Percentiles rank a stretch among this genome's conserved stretches.
Evolutionary conservation across 2,888 invertebrate genomes (phyloP).

Genomic region (Acanthacorydalis orientalis): DNA sequence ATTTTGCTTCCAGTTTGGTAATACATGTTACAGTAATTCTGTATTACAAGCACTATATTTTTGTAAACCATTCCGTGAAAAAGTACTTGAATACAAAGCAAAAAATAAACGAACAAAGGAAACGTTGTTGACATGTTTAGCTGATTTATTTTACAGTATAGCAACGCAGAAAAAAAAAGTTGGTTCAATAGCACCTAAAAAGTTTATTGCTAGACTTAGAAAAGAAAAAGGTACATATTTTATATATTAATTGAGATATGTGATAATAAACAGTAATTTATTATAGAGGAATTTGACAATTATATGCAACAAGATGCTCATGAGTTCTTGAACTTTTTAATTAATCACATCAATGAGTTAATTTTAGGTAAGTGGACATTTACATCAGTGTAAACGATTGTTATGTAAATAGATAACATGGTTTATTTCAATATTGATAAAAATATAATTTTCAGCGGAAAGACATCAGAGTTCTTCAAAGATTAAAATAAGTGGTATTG

Average conservation of each 20-base stretch:
- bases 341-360: slow-evolving; percentile 97
- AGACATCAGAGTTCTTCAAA: slow-evolving; percentile 53
- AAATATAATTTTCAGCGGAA: slow-evolving; percentile 38
- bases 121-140: slow-evolving; percentile 91
- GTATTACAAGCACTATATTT: slow-evolving; percentile 98
- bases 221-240: slow-evolving; percentile 78
- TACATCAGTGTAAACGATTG: not conserved
- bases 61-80: slow-evolving; percentile 97
- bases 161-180: slow-evolving; percentile 99
- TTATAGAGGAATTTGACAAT: slow-evolving; percentile 62
- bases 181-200: slow-evolving; percentile 98
- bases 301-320: slow-evolving; percentile 99
- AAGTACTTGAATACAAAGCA: slow-evolving; percentile 94
- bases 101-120: slow-evolving; percentile 93
- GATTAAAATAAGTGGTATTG: slow-evolving; percentile 30
- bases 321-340: slow-evolving; percentile 96
- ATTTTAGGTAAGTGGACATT: slow-evolving; percentile 61
- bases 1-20: slow-evolving; percentile 70
- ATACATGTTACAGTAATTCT: slow-evolving; percentile 99
- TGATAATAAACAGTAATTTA: not conserved
- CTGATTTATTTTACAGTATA: slow-evolving; percentile 97
- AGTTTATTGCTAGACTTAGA: slow-evolving; percentile 93
- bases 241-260: slow-evolving; percentile 7
- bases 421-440: too few species aligned
- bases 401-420: slow-evolving; percentile 2